phyloP scores from a whole-genome alignment of 2,797 vertebrate genomes.

The Cynopterus sphinx region DNA sequence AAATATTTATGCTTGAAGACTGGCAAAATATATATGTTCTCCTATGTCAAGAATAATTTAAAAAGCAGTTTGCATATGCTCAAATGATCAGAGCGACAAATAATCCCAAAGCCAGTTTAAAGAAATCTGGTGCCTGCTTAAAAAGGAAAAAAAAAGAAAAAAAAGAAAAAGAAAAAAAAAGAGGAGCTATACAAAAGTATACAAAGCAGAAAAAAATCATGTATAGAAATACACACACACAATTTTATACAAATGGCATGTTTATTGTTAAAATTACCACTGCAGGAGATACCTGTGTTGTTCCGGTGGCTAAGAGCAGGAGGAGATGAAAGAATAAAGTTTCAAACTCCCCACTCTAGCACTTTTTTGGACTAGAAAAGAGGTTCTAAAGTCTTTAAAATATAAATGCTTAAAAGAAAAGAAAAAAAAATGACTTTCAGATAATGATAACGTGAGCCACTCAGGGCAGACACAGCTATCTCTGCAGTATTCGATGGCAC shows the following conservation, averaged over 20 bases:
- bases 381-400: conserved; percentile 11
- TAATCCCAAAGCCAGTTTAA: neutral
- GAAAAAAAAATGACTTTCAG: neutral
- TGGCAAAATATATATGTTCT: neutral
- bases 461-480: conserved; percentile 86
- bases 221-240: neutral
- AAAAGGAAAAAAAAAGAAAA: too few species aligned
- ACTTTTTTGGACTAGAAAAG: conserved; percentile 29
- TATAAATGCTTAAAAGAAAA: neutral
- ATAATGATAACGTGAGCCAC: neutral
- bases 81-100: neutral
- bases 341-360: neutral
- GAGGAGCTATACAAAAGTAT: neutral
- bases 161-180: too few species aligned
- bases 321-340: neutral
- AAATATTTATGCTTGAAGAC: conserved; percentile 1
- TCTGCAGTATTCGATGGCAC: conserved; percentile 81
- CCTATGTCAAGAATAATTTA: neutral
- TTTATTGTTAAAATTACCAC: neutral
- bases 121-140: neutral
- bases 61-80: neutral
- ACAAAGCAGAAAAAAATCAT: neutral
- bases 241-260: neutral
- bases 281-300: neutral
- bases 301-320: neutral